Evolutionary conservation across 2,888 invertebrate genomes (phyloP), one percentile per base, ranked within the genome.

Genomic region (Lasioglossum villosulum): DNA sequence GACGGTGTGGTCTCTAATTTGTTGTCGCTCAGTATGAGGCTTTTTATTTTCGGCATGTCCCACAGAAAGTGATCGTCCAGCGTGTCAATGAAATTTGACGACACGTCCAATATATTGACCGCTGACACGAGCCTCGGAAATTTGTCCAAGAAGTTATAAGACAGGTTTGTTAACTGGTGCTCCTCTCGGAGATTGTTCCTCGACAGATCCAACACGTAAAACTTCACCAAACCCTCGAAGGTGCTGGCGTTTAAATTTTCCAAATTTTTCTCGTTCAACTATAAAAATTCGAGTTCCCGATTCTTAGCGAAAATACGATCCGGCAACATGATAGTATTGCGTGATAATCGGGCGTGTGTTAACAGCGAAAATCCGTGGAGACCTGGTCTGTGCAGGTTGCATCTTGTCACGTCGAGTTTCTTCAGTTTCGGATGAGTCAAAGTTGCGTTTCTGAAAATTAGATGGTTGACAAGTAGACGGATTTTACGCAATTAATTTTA

Each of bases 221-320:
- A 93, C 86, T 96, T 95, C 86, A 94, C 95, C 4, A 97, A 92
- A 19, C 96, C 96, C 73, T 95, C 95, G 93, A 98, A 97, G 0
- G 97, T 96, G 86, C 96, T 96, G 79, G 95, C 94, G 88, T 96
- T 96, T 39, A 98, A 92, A 0, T 95, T 95, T 16, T 96, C 96
- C 68, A 98, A 96, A 30, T 96, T 96, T 94, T 98, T 98, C 70
- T 96, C 96, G 0, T 97, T 97, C 63, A 98, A 93, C 93, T 97
- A 97, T 27, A 98, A 93, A 80, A 96, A 94, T 91, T 96, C 96
- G 70, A 98, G 93, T 88, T 96, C 95, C 5, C 96, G 95, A 92
- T 97, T 97, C 90, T 96, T 96, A 0, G 93, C 92, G 93, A 98
- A 97, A 89, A 96, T 96, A 81, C 96, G 95, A 75, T 96, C 96